These are phyloP conservation scores for Thamnaconus septentrionalis DNA, from an alignment of 2,113 vertebrate genomes.

Conservation along the genomic window DNA sequence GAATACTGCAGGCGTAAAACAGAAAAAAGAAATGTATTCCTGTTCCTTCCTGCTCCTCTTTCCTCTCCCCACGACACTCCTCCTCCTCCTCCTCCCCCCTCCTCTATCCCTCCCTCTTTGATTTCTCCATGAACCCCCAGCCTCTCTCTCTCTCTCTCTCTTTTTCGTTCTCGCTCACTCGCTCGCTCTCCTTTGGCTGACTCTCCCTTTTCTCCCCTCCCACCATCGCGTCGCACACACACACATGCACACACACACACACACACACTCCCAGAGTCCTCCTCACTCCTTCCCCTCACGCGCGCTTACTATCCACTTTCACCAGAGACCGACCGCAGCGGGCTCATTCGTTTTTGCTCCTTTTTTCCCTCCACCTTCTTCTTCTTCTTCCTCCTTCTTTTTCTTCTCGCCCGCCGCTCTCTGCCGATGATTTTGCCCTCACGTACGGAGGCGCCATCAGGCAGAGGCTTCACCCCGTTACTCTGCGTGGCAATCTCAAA, in stretches of 20 bases:
- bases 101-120: conserved; percentile 71
- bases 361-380: conserved; percentile 30
- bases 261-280: conserved; percentile 47
- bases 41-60: conserved; percentile 64
- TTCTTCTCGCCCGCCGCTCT: conserved; percentile 42
- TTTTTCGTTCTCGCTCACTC: conserved; percentile 44
- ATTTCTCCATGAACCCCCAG: conserved; percentile 68
- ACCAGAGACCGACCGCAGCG: conserved; percentile 57
- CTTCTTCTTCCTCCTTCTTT: conserved; percentile 36
- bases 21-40: conserved; percentile 62
- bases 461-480: conserved; percentile 33
- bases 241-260: too few species aligned
- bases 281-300: conserved; percentile 65
- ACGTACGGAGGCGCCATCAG: conserved; percentile 33
- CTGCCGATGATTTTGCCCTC: conserved; percentile 41
- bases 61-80: conserved; percentile 67
- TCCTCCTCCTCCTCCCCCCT: conserved; percentile 70
- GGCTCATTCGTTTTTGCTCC: conserved; percentile 45
- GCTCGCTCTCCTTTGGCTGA: conserved; percentile 28
- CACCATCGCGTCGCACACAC: conserved; percentile 66
- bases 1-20: conserved; percentile 35
- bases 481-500: conserved; percentile 49
- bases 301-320: conserved; percentile 61
- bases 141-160: conserved; percentile 28
- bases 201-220: conserved; percentile 63